Conservation (phyloP, 2,888 invertebrate species). For the Chrysotoxum bicinctum region DNA sequence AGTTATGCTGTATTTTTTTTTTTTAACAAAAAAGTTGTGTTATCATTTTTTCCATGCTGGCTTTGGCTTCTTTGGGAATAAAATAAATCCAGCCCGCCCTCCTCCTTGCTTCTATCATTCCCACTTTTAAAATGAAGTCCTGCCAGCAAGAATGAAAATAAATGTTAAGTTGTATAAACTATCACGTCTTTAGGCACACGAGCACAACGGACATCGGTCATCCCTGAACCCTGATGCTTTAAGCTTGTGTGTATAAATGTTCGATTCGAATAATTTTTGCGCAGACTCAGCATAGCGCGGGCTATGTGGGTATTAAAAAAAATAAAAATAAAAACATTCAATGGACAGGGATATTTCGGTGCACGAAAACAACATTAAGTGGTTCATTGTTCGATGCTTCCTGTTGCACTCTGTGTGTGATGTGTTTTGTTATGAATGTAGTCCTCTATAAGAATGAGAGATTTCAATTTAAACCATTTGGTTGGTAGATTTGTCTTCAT, state of each 20-base stretch:
- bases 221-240: constrained; percentile 35
- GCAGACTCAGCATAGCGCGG: neutral
- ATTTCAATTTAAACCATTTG: constrained; percentile 68
- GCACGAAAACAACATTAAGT: constrained; percentile 73
- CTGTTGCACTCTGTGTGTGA: constrained; percentile 56
- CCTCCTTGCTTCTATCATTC: neutral
- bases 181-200: constrained; percentile 72
- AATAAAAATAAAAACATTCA: constrained; percentile 18
- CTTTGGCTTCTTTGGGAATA: constrained; percentile 43
- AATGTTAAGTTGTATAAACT: constrained; percentile 73
- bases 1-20: neutral
- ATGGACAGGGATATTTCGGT: constrained; percentile 63
- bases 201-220: constrained; percentile 70
- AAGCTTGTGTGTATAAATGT: constrained; percentile 18
- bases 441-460: constrained; percentile 44
- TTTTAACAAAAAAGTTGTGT: neutral
- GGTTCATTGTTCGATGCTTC: constrained; percentile 68
- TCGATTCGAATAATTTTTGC: constrained; percentile 51
- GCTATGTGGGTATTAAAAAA: constrained; percentile 52
- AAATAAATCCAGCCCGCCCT: constrained; percentile 22
- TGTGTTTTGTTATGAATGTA: constrained; percentile 12
- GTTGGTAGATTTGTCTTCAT: constrained; percentile 66
- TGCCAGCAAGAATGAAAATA: constrained; percentile 59
- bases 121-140: constrained; percentile 32
- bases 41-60: constrained; percentile 38